Conservation (phyloP, 2,113 vertebrate species). For the Cyanoramphus novaezelandiae region DNA sequence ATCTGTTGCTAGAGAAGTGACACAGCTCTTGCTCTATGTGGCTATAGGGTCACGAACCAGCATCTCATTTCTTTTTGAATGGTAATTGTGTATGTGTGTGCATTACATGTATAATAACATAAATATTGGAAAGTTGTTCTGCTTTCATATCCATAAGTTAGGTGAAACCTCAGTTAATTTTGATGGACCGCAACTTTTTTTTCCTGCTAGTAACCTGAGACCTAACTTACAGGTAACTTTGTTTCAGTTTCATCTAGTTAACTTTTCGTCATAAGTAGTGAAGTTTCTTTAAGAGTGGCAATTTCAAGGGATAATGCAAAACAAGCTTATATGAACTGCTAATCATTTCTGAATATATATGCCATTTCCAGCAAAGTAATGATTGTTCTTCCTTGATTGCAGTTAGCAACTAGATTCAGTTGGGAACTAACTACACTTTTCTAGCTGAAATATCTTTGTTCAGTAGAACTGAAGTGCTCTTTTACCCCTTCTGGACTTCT, state of each 20-base stretch:
- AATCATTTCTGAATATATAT: neutral
- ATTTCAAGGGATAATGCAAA: neutral
- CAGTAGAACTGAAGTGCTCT: neutral
- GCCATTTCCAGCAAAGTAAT: neutral
- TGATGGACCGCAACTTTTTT: neutral
- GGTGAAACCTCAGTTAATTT: neutral
- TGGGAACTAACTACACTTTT: neutral
- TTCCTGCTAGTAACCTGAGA: neutral
- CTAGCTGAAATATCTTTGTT: neutral
- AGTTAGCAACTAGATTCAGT: neutral
- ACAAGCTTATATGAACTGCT: neutral
- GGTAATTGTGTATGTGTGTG: rapidly evolving
- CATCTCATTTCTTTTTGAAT: neutral
- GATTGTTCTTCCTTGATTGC: neutral
- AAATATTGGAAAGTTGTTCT: neutral
- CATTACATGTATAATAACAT: neutral
- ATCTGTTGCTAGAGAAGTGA: neutral
- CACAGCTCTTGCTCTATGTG: rapidly evolving
- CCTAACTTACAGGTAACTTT: neutral
- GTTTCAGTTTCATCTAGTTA: neutral
- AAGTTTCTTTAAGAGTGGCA: neutral
- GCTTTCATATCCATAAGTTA: rapidly evolving
- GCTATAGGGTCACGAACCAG: neutral
- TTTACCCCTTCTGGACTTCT: neutral
- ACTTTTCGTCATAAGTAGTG: neutral